phyloP scores from a whole-genome alignment of 2,797 vertebrate species.

The Anguilla megastoma region DNA sequence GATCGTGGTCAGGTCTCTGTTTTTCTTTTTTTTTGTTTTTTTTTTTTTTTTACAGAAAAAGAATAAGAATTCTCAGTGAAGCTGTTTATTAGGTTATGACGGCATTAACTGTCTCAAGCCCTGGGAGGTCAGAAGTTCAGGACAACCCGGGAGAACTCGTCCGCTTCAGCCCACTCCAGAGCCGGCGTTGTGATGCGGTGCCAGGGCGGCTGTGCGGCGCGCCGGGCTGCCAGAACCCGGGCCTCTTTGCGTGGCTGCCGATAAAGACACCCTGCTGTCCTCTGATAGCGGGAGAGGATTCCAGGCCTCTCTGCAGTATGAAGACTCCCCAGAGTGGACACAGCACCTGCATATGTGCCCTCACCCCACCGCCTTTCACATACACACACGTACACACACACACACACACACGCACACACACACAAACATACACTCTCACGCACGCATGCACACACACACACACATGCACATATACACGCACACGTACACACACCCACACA shows the following conservation, averaged over 20 bases:
- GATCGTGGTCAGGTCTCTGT: slow-evolving; percentile 1
- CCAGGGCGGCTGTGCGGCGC: slow-evolving; percentile 61
- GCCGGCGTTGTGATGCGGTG: slow-evolving; percentile 68
- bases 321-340: slow-evolving; percentile 36
- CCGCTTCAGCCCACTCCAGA: slow-evolving; percentile 57
- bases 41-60: neutral
- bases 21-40: neutral
- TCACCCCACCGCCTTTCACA: slow-evolving; percentile 21
- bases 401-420: slow-evolving; percentile 9
- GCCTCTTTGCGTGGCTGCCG: slow-evolving; percentile 59
- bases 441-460: neutral
- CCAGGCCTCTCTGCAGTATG: slow-evolving; percentile 40
- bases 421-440: neutral
- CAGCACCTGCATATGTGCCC: neutral
- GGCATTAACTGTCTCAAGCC: slow-evolving; percentile 65
- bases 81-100: slow-evolving; percentile 68
- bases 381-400: neutral
- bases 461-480: neutral
- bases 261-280: slow-evolving; percentile 70
- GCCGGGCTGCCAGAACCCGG: slow-evolving; percentile 60
- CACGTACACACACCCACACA: slow-evolving; percentile 23
- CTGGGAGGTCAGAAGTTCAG: slow-evolving; percentile 73
- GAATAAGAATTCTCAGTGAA: slow-evolving; percentile 52
- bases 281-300: slow-evolving; percentile 61
- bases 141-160: slow-evolving; percentile 58